These are phyloP conservation scores for Bungarus multicinctus DNA, from an alignment of 2,113 vertebrate genomes.

Conservation along the genomic window DNA sequence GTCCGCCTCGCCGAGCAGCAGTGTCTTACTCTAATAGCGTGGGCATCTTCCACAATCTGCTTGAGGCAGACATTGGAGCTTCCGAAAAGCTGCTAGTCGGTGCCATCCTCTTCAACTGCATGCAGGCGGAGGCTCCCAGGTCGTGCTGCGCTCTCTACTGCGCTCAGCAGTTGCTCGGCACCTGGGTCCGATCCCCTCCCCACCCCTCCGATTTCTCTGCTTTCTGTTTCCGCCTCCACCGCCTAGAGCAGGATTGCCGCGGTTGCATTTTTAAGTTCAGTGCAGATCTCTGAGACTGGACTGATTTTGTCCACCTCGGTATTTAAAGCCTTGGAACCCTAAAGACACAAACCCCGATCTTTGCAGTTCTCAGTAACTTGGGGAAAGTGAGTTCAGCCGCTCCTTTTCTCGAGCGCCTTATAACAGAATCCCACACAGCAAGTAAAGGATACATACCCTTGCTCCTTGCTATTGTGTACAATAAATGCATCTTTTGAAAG, in stretches of 20 bases:
- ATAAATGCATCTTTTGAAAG: not conserved
- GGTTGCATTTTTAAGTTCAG: not conserved
- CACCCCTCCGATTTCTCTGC: slow-evolving; percentile 2
- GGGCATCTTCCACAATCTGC: slow-evolving; percentile 75
- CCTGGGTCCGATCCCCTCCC: slow-evolving; percentile 16
- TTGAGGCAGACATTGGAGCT: slow-evolving; percentile 65
- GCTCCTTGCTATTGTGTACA: not conserved
- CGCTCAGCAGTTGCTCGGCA: slow-evolving; percentile 57
- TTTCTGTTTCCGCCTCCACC: not conserved
- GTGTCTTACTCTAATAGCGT: slow-evolving; percentile 64
- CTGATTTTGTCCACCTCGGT: not conserved
- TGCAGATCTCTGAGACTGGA: not conserved
- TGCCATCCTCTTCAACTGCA: slow-evolving; percentile 71
- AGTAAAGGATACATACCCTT: not conserved
- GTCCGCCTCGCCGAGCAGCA: slow-evolving; percentile 19
- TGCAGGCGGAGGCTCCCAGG: slow-evolving; percentile 67
- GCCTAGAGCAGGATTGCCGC: not conserved
- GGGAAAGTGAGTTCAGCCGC: not conserved
- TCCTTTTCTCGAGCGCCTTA: not conserved
- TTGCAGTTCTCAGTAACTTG: not conserved
- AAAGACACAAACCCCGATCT: not conserved
- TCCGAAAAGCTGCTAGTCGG: slow-evolving; percentile 73
- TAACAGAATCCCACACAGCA: not conserved
- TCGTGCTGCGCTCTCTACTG: slow-evolving; percentile 70
- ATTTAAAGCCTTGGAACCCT: not conserved